phyloP scores from a whole-genome alignment of 2,888 invertebrate genomes.

The Lymantria dispar region DNA sequence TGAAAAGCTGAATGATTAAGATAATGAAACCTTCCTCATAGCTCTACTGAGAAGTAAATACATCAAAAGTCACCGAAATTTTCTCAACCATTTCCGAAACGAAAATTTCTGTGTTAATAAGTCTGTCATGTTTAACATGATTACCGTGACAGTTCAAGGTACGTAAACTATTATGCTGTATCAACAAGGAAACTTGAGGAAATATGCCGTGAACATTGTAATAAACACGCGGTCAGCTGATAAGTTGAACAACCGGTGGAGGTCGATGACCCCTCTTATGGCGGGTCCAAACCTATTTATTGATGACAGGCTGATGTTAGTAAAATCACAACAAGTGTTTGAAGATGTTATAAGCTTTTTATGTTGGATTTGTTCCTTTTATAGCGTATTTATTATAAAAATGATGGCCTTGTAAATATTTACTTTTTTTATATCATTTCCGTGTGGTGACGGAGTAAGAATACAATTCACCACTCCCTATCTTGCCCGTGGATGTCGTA shows the following conservation, averaged over 20 bases:
- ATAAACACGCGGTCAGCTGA: conserved; percentile 40
- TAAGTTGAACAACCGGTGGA: conserved; percentile 32
- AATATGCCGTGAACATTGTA: conserved; percentile 15
- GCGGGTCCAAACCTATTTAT: conserved; percentile 30
- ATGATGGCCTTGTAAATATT: background rate
- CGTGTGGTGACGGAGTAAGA: too few relatives aligned
- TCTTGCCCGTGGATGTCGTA: too few relatives aligned
- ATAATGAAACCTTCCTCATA: too few relatives aligned
- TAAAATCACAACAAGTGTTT: conserved; percentile 29
- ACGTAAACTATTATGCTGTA: background rate
- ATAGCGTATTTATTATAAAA: background rate
- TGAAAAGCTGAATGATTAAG: too few relatives aligned
- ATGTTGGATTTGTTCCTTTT: background rate
- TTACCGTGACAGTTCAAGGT: background rate
- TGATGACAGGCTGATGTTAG: conserved; percentile 30
- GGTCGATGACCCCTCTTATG: conserved; percentile 36
- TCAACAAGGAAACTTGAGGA: conserved; percentile 9
- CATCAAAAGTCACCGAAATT: too few relatives aligned
- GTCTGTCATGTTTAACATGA: background rate
- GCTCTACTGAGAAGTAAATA: too few relatives aligned
- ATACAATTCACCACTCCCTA: too few relatives aligned
- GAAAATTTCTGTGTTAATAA: background rate
- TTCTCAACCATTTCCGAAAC: too few relatives aligned
- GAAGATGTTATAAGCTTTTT: conserved; percentile 8
- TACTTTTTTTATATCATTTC: too few relatives aligned